phyloP scores from a whole-genome alignment of 2,888 invertebrate species.

The Drosophila atroscutellata region DNA sequence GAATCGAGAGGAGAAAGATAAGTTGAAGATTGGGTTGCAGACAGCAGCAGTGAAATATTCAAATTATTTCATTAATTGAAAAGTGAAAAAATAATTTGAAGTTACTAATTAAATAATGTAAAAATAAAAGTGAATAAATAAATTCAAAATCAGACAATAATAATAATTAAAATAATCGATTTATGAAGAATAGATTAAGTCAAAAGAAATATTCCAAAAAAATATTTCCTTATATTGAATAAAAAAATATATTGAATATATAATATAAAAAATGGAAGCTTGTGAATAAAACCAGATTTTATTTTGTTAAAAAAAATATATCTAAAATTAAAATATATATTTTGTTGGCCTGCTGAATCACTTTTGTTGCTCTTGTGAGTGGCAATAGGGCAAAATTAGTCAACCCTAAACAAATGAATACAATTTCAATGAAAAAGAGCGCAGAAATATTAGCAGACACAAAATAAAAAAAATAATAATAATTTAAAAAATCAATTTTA shows the following conservation, averaged over 20 bases:
- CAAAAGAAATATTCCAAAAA: not conserved
- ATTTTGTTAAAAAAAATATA: no score
- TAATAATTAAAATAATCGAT: not conserved
- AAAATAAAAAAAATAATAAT: no score
- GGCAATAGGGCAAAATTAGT: not conserved
- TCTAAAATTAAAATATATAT: not conserved
- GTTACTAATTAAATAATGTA: not conserved
- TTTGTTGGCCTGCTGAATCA: not conserved
- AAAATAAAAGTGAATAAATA: not conserved
- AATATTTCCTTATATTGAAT: not conserved
- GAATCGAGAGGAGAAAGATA: not conserved
- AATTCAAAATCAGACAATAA: not conserved
- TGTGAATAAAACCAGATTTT: not conserved
- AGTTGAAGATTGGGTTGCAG: not conserved
- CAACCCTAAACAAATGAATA: not conserved
- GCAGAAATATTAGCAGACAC: not conserved
- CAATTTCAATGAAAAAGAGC: not conserved
- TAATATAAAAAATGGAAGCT: not conserved
- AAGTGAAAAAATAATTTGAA: not conserved
- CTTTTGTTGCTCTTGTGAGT: not conserved
- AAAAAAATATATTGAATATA: no score
- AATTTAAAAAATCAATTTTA: not conserved
- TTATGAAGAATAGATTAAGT: accelerated
- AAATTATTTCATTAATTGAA: not conserved
- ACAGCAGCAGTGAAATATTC: not conserved